Conservation (phyloP, 2,888 invertebrate genomes). For the Gasteruption jaculator region DNA sequence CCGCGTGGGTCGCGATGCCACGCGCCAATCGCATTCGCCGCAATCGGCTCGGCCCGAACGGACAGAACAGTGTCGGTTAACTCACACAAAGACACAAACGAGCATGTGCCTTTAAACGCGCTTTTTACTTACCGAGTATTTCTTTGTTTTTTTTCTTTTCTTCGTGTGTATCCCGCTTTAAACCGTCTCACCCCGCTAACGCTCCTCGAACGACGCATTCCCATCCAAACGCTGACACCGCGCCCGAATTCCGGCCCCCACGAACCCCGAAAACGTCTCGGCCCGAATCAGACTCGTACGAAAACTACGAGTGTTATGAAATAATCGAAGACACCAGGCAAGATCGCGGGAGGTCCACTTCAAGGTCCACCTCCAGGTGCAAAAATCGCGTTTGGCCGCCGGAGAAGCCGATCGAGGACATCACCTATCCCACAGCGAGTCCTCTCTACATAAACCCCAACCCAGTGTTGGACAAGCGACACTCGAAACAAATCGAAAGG, state of each 20-base stretch:
- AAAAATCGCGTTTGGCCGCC: slow-evolving; percentile 45
- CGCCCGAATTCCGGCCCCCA: no score
- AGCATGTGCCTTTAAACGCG: slow-evolving; percentile 33
- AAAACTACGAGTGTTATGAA: slow-evolving; percentile 33
- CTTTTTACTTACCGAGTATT: slow-evolving; percentile 44
- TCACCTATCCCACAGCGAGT: slow-evolving; percentile 47
- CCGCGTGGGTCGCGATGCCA: no score
- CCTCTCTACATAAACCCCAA: slow-evolving; percentile 48
- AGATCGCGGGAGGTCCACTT: background rate
- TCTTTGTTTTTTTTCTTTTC: slow-evolving; percentile 39
- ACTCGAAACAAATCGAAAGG: slow-evolving; percentile 31
- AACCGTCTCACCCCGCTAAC: slow-evolving; percentile 14
- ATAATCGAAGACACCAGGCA: slow-evolving; percentile 22
- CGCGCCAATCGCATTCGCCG: no score
- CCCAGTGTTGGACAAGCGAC: slow-evolving; percentile 36
- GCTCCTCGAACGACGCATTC: slow-evolving; percentile 17
- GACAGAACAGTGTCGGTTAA: no score
- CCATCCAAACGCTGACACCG: no score
- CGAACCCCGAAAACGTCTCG: slow-evolving; percentile 2
- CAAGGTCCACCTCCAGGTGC: slow-evolving; percentile 32
- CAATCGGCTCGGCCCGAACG: no score
- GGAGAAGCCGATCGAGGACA: slow-evolving; percentile 41
- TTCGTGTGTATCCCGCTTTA: slow-evolving; percentile 36
- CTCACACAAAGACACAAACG: no score
- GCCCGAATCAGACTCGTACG: slow-evolving; percentile 22